Percentiles rank a stretch among this genome's conserved stretches.
Evolutionary conservation across 1,140 invertebrate genomes (phyloP).

Genomic region (Delia radicum): DNA sequence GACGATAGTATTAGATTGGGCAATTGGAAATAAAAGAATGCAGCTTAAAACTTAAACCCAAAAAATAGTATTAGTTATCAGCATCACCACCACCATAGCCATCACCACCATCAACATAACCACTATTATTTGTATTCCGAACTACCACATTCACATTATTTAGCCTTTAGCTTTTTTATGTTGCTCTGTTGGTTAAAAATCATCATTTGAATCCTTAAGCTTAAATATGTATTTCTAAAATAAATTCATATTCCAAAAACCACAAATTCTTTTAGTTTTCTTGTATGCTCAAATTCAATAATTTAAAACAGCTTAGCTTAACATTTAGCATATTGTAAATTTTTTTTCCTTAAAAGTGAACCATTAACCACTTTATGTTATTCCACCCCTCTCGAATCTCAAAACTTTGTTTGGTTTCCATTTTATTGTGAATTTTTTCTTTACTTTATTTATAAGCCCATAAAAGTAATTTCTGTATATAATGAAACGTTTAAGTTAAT

Average conservation of each 20-base stretch:
- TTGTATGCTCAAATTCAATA: too few relatives aligned
- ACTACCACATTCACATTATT: background rate
- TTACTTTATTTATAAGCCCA: background rate
- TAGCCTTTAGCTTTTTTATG: background rate
- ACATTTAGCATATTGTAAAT: background rate
- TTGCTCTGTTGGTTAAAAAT: too few relatives aligned
- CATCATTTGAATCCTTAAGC: background rate
- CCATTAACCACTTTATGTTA: too few relatives aligned
- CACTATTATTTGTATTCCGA: too few relatives aligned
- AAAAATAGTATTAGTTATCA: background rate
- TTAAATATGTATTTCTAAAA: background rate
- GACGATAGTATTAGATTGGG: background rate
- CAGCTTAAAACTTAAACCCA: background rate
- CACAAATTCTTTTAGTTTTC: background rate
- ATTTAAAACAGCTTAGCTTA: background rate
- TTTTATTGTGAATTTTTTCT: too few relatives aligned
- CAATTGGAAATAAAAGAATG: background rate
- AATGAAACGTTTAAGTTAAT: constrained; percentile 24
- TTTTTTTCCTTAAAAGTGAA: too few relatives aligned
- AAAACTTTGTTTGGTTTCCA: too few relatives aligned
- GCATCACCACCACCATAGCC: background rate
- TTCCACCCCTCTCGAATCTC: too few relatives aligned
- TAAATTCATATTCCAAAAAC: background rate
- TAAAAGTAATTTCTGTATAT: constrained; percentile 4
- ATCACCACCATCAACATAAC: too few relatives aligned